Evolutionary conservation across 1,140 invertebrate species (phyloP).

Genomic region (Dendrolimus punctatus): DNA sequence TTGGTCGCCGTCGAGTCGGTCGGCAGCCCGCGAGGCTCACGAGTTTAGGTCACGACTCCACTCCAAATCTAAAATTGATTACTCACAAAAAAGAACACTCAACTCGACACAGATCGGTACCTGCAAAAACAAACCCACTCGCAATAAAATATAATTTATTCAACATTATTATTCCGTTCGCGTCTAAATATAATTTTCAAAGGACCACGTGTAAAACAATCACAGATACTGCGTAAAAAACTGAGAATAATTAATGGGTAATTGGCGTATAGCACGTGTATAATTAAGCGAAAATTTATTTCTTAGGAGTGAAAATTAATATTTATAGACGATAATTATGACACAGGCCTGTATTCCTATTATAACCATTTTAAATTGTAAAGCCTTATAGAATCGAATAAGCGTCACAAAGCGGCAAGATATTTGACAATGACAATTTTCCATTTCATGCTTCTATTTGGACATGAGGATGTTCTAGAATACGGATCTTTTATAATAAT

Average conservation of each 20-base stretch:
- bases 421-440: no score
- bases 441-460: no score
- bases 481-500: no score
- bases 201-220: conserved; percentile 10
- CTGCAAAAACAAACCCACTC: conserved; percentile 38
- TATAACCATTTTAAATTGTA: no score
- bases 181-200: conserved; percentile 35
- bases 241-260: conserved; percentile 21
- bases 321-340: no score
- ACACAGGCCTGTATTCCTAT: no score
- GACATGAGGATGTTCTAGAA: no score
- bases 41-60: conserved; percentile 55
- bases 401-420: no score
- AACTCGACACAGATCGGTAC: conserved; percentile 23
- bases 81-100: conserved; percentile 46
- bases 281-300: no score
- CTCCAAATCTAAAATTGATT: conserved; percentile 66
- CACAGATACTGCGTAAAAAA: conserved; percentile 14
- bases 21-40: conserved; percentile 45
- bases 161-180: conserved; percentile 44
- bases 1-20: conserved; percentile 18
- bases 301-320: no score
- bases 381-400: no score
- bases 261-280: conserved; percentile 17
- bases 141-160: conserved; percentile 62